These are phyloP conservation scores for Acleris literana DNA, from an alignment of 2,888 invertebrate species.

Conservation along the genomic window DNA sequence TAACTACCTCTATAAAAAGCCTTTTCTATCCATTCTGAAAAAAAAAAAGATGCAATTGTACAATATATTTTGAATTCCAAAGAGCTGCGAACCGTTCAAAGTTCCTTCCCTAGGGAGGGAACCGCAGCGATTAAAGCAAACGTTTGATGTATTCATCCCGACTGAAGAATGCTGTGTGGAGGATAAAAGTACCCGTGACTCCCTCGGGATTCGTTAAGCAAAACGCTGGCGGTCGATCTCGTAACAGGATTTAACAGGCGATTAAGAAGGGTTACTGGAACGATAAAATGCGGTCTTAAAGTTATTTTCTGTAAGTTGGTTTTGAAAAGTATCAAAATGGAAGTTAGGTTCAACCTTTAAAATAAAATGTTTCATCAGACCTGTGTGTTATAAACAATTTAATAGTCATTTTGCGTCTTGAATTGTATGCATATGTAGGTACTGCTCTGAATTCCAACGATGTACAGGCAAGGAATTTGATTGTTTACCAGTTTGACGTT, in stretches of 20 bases:
- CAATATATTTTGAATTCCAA: not conserved
- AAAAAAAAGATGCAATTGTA: not conserved
- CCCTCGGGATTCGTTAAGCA: slow-evolving; percentile 54
- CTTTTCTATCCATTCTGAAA: no score
- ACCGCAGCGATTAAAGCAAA: slow-evolving; percentile 68
- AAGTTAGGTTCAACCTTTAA: no score
- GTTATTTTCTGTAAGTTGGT: not conserved
- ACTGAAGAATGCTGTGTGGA: slow-evolving; percentile 35
- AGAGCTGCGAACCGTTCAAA: slow-evolving; percentile 34
- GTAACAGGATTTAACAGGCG: slow-evolving; percentile 29
- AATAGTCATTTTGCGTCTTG: no score
- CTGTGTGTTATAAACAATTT: no score
- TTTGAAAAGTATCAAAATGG: not conserved
- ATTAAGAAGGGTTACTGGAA: slow-evolving; percentile 1
- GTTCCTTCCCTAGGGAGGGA: slow-evolving; percentile 53
- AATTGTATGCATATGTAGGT: no score
- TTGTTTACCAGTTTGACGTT: no score
- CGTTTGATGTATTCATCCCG: slow-evolving; percentile 73
- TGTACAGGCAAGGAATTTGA: no score
- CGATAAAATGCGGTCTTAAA: not conserved
- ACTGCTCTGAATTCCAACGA: no score
- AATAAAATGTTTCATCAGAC: no score
- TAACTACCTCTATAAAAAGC: no score
- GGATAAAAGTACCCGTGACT: slow-evolving; percentile 60
- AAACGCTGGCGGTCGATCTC: slow-evolving; percentile 43